phyloP scores from a whole-genome alignment of 2,113 vertebrate genomes.

The Dicentrarchus labrax region DNA sequence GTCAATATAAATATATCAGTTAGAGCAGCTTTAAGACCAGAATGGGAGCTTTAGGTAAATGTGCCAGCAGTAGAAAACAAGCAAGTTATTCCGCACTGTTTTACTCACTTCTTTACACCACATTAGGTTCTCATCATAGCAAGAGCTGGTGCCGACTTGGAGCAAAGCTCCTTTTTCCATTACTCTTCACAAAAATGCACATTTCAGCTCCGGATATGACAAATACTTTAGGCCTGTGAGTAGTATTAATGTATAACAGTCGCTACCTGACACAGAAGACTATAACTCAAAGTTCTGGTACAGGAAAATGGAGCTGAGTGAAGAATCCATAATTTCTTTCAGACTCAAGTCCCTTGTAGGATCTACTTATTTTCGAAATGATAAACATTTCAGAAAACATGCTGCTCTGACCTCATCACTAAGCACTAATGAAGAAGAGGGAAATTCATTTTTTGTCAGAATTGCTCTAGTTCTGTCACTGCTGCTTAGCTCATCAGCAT shows the following conservation, averaged over 20 bases:
- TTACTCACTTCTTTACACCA: background rate
- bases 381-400: background rate
- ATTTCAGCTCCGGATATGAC: conserved; percentile 5
- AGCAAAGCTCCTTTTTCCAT: background rate
- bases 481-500: background rate
- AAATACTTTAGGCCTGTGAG: background rate
- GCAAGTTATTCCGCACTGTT: background rate
- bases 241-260: background rate
- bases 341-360: background rate
- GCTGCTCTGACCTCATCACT: conserved; percentile 7
- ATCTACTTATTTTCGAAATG: background rate
- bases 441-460: conserved; percentile 1
- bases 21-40: background rate
- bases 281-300: background rate
- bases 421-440: background rate
- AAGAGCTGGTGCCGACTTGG: background rate
- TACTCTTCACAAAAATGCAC: background rate
- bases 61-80: background rate
- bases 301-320: background rate
- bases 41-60: background rate
- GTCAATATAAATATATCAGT: too few relatives aligned
- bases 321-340: background rate
- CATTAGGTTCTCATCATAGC: background rate
- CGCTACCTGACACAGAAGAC: background rate
- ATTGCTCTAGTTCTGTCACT: conserved; percentile 24